Percentiles rank a stretch among this genome's conserved stretches.
Conservation (phyloP, 2,888 invertebrate species). For the Meloe dianella region DNA sequence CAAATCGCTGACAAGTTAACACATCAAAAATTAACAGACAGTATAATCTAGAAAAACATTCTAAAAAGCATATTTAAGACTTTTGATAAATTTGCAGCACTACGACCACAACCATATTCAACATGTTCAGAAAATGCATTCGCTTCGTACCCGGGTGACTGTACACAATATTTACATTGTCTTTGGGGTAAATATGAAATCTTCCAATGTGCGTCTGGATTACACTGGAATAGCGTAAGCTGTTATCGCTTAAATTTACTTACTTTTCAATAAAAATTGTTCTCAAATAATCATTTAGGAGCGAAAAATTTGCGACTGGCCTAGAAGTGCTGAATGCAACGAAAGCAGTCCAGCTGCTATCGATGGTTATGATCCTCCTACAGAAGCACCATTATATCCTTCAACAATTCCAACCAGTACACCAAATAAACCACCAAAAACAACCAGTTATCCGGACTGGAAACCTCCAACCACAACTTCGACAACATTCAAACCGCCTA, state of each 20-base stretch:
- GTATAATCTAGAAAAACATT: conserved; percentile 4
- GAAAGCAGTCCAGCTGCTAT: conserved; percentile 28
- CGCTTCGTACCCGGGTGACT: conserved; percentile 71
- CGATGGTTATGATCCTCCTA: conserved; percentile 26
- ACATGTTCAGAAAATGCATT: conserved; percentile 70
- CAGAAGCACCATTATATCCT: conserved; percentile 34
- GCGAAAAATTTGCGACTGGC: conserved; percentile 76
- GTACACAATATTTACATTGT: conserved; percentile 77
- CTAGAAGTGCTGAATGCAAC: conserved; percentile 67
- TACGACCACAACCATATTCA: conserved; percentile 58
- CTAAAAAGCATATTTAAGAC: not conserved
- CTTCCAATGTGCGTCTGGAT: conserved; percentile 72
- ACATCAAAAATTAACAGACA: conserved; percentile 18
- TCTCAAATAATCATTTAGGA: conserved; percentile 54
- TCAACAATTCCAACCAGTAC: conserved; percentile 44
- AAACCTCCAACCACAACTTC: conserved; percentile 35
- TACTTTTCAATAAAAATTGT: not conserved
- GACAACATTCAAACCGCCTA: conserved; percentile 47
- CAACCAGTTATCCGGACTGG: conserved; percentile 30
- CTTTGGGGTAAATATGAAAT: conserved; percentile 78
- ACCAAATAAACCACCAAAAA: conserved; percentile 20
- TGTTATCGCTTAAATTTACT: not conserved
- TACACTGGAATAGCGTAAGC: conserved; percentile 75
- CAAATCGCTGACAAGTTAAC: conserved; percentile 41
- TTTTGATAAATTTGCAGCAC: conserved; percentile 16